These are phyloP conservation scores for Nycticorax nycticorax DNA, from an alignment of 2,113 vertebrate genomes.

Conservation along the genomic window DNA sequence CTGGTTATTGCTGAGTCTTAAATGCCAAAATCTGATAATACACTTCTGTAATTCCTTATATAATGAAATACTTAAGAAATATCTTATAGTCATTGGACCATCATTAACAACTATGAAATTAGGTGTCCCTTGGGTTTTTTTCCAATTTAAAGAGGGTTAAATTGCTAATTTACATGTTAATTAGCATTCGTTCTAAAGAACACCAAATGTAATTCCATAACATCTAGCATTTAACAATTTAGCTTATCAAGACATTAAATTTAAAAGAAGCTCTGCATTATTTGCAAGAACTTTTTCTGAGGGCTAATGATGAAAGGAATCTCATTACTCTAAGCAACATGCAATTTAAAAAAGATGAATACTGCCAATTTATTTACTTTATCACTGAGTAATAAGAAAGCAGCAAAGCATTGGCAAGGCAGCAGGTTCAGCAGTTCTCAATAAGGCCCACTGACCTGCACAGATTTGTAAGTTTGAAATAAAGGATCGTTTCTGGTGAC, in stretches of 20 bases:
- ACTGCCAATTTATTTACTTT: constrained; percentile 50
- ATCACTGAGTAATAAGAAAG: not conserved
- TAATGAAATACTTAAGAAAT: constrained; percentile 65
- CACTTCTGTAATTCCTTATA: constrained; percentile 36
- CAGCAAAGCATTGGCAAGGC: not conserved
- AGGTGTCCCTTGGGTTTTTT: constrained; percentile 33
- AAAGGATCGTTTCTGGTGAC: constrained; percentile 54
- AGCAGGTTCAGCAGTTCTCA: constrained; percentile 15
- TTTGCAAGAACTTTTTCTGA: constrained; percentile 26
- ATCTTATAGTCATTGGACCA: constrained; percentile 31
- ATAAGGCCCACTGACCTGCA: constrained; percentile 6
- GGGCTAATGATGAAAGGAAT: constrained; percentile 43
- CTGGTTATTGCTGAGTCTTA: constrained; percentile 14
- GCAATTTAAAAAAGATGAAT: constrained; percentile 38
- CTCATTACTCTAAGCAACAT: constrained; percentile 46
- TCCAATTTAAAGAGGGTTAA: constrained; percentile 61
- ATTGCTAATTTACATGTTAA: constrained; percentile 74
- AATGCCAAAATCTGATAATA: constrained; percentile 54
- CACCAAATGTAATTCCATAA: constrained; percentile 52
- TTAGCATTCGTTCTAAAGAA: constrained; percentile 61
- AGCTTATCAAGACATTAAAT: constrained; percentile 52
- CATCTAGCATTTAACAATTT: constrained; percentile 62
- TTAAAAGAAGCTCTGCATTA: constrained; percentile 36
- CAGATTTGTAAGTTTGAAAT: constrained; percentile 47
- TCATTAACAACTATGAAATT: constrained; percentile 70